A percentile compares a stretch with the other conserved stretches of the same genome.
These are phyloP conservation scores for Dimorphilus gyrociliatus DNA, from an alignment of 2,888 invertebrate genomes.

Conservation along the genomic window DNA sequence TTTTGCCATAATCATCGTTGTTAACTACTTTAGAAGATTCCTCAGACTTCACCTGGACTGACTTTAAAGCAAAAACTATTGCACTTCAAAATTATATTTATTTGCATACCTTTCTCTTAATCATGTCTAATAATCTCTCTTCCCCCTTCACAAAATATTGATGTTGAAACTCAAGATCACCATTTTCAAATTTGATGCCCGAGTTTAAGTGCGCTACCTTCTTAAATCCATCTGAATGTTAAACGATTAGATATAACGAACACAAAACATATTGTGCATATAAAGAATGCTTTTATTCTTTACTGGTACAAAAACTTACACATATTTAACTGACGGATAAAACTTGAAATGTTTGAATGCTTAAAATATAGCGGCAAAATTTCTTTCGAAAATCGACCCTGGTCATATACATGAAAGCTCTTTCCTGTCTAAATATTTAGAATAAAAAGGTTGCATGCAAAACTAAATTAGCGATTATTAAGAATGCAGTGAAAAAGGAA, in stretches of 20 bases:
- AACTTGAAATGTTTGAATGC: conserved; percentile 97
- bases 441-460: no score
- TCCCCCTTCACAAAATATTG: conserved; percentile 72
- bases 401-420: conserved; percentile 85
- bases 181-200: conserved; percentile 50
- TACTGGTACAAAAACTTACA: no score
- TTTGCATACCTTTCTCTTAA: conserved; percentile 73
- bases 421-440: conserved; percentile 52
- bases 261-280: no score
- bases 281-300: no score
- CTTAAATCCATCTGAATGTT: conserved; percentile 68
- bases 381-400: conserved; percentile 77
- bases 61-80: no score
- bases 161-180: conserved; percentile 75
- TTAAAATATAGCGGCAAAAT: conserved; percentile 90
- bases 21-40: no score
- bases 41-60: no score
- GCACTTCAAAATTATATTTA: no score
- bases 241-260: no score
- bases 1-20: no score
- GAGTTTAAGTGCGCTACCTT: conserved; percentile 82
- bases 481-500: no score
- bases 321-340: conserved; percentile 94
- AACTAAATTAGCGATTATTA: no score
- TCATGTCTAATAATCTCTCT: conserved; percentile 67